phyloP scores from a whole-genome alignment of 1,140 invertebrate species.

The Pristionchus pacificus region DNA sequence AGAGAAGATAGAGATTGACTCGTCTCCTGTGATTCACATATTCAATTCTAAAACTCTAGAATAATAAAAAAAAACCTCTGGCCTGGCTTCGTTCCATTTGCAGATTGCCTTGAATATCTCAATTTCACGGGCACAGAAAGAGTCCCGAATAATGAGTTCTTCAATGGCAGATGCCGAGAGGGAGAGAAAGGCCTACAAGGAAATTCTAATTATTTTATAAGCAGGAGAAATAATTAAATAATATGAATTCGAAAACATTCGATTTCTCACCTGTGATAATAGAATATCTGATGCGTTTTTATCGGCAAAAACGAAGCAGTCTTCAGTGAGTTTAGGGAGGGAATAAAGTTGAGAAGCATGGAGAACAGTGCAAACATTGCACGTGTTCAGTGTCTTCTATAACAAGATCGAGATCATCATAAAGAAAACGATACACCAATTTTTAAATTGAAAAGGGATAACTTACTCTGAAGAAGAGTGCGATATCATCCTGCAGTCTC shows the following conservation, averaged over 20 bases:
- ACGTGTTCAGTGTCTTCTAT: constrained; percentile 14
- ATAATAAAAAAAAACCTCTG: constrained; percentile 5
- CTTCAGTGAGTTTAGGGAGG: constrained; percentile 65
- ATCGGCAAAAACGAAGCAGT: constrained; percentile 75
- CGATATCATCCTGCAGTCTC: constrained; percentile 81
- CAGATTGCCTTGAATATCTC: constrained; percentile 85
- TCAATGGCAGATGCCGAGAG: constrained; percentile 69
- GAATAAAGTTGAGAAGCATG: constrained; percentile 78
- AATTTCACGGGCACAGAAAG: constrained; percentile 89
- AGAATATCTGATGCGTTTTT: constrained; percentile 78
- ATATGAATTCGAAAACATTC: not conserved
- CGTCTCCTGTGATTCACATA: not conserved
- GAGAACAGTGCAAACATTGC: constrained; percentile 67
- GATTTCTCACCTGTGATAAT: constrained; percentile 66
- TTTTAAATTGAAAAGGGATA: constrained; percentile 59
- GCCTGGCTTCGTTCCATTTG: constrained; percentile 66
- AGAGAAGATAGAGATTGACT: constrained; percentile 2
- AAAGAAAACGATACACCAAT: too few relatives aligned
- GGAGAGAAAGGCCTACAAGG: constrained; percentile 67
- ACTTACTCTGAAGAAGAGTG: constrained; percentile 82
- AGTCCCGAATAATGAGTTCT: constrained; percentile 80
- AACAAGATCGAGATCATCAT: constrained; percentile 23
- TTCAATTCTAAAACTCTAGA: constrained; percentile 12
- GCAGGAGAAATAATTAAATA: too few relatives aligned
- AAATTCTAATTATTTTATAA: too few relatives aligned